Base-by-base conservation (phyloP, 1,140 invertebrate genomes). In the Sweltsa coloradensis region DNA sequence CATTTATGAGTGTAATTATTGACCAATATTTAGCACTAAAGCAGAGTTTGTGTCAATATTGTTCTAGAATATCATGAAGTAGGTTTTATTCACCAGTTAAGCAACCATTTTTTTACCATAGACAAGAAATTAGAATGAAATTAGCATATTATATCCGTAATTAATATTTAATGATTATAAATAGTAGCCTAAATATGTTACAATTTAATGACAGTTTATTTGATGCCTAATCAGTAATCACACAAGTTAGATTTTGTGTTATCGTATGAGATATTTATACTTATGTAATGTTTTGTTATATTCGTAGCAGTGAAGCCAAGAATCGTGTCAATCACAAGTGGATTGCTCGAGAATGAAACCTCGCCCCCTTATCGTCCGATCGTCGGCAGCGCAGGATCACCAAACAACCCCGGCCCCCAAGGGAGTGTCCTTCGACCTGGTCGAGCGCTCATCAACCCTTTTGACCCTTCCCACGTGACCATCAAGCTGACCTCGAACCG, bases 401-500 rank as follows among this genome's bases (percentile, higher is more conserved):
- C 55, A n/a, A 51, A 21, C 34, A 41, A 37, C 18, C 23, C 29
- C 13, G 55, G 59, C 26, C 49, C 53, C 48, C 63, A 64, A 52
- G 51, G 53, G 21, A 60, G 42, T 47, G 67, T 77, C 13, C 69
- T 75, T 25, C 64, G 81, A 13, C 79, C 81, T 0, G 80, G 81
- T 4, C 67, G 84, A 45, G 85, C 85, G 2, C 68, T 90, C 6
- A 89, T 98, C 47, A 98, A 98, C 70, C 96, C 96, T 1, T 98
- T 99, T 66, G 91, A 96, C 64, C 94, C 94, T 0, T 93, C 91
- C 0, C 88, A 95, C 60, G 90, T 97, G 45, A 92, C 90, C 25
- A 92, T 97, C 43, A 96, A 96, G 64, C 69, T 97, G 37, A 98
- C 95, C 1, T 96, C 93, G 39, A 97, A 97, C 66, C 72, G 96